Evolutionary conservation across 23 tunicate genomes (phyloP), one percentile per base, ranked within the genome.

Genomic region (Styela clava): DNA sequence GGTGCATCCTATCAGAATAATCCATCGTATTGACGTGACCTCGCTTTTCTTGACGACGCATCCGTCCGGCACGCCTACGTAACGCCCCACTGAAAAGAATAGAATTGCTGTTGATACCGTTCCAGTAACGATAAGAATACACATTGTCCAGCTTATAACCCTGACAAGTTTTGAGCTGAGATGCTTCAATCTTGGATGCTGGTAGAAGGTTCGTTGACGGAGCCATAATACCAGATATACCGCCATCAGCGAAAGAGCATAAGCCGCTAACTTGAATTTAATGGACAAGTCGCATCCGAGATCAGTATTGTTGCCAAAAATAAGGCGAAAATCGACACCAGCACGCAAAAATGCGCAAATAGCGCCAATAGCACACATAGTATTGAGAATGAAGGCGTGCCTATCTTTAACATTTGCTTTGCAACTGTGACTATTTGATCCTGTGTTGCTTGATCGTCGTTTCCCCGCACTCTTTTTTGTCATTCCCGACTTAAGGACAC

Each of bases 91-190:
- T 7, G 61, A 73, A 37, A 76, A 76, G 44, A 76, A 76, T 25
- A 76, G 23, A 25, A 76, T 64, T 44, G 81, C 52, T 7, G 65
- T 52, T 24, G 81, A 36, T 52, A 22, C 31, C 81, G 44, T 52
- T 76, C 68, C 64, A 56, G 31, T 1, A 1, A 76, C 33, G 61
- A 76, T 76, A 44, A 76, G 2, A 20, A 76, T 12, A 51, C 67
- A 76, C 65, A 76, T 76, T 27, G 73, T 20, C 81, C 81, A 76
- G 65, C 81, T 76, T 24, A 76, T 0, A 52, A 76, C 37, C 19
- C 81, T 64, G 33, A 76, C 27, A 52, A 76, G 44, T 76, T 52
- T 76, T 19, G 81, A 76, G 73, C 81, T 76, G 32, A 76, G 65
- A 35, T 76, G 81, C 65, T 44, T 52, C 81, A 76, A 29, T 44